Base-by-base conservation (phyloP, 1,140 invertebrate genomes). In the Hirudo medicinalis region DNA sequence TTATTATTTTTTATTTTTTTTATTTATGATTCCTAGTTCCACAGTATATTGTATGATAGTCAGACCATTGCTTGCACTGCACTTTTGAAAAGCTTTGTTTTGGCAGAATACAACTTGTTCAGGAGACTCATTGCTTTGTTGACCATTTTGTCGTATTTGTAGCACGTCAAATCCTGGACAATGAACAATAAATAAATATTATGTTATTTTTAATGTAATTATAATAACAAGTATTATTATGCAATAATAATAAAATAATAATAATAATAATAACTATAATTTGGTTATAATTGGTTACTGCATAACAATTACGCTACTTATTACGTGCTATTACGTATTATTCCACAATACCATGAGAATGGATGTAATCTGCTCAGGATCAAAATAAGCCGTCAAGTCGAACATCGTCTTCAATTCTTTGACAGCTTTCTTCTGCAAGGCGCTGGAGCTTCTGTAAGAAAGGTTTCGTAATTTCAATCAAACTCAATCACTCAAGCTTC, bases 41-140 rank as follows among this genome's bases (percentile, higher is more conserved):
- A 57, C 5, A 57, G 20, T n/a, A 3, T 36, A 36, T 36, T 2
- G 32, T 22, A n/a, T 40, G 13, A 22, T 36, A 17, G n/a, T 40
- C 11, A n/a, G 25, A 70, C 79, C 79, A 80, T 79, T 66, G 80
- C 79, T 67, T 80, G 80, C 27, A 80, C 76, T 8, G 80, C 78
- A 32, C 76, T 74, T 15, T 71, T 75, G 74, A 81, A 81, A 25
- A 80, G 75, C 36, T 74, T 74, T 57, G 71, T 72, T 54, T 74
- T 72, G 22, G 73, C 69, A 8, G 71, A 74, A 53, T 74, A 72
- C 54, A 72, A 72, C 60, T 72, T 74, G 71, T 74, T 74, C 29
- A 74, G 49, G 6, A 74, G 43, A 27, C 66, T 40, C 20, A 74
- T 63, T 9, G 73, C 40, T 70, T 72, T 74, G 67, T 72, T 72